Evolutionary conservation across 1,140 invertebrate genomes (phyloP).

Genomic region (Diachasma alloeum): DNA sequence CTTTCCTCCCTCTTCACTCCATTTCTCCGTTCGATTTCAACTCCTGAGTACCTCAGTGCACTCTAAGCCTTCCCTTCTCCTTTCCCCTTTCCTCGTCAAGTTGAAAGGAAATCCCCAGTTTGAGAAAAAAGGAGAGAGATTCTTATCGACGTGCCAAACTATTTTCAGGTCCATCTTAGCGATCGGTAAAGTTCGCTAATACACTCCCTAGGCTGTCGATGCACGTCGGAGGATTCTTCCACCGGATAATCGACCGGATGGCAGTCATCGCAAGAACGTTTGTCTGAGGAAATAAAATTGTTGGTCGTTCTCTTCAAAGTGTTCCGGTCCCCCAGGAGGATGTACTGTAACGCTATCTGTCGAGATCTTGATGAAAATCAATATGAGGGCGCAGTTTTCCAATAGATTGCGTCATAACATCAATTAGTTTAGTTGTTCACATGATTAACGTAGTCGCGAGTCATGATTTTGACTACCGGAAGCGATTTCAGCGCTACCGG

Average conservation of each 20-base stretch:
- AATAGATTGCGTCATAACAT: too few relatives aligned
- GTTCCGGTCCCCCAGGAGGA: background rate
- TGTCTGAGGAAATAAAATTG: background rate
- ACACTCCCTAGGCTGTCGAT: conserved; percentile 3
- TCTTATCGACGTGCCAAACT: conserved; percentile 7
- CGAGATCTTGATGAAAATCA: background rate
- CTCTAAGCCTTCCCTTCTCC: background rate
- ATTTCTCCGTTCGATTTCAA: background rate
- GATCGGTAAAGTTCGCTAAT: conserved; percentile 5
- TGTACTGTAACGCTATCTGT: background rate
- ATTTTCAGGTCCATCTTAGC: conserved; percentile 6
- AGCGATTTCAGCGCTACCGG: too few relatives aligned
- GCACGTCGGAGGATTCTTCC: background rate
- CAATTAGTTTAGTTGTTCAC: too few relatives aligned
- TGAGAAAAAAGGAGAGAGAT: background rate
- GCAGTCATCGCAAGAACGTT: background rate
- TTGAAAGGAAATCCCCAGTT: background rate
- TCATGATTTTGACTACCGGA: too few relatives aligned
- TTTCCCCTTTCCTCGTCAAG: background rate
- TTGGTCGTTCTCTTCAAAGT: background rate
- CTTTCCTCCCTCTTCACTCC: background rate
- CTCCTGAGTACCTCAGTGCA: background rate
- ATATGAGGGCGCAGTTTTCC: background rate
- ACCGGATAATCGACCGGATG: background rate
- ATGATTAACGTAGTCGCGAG: too few relatives aligned